phyloP scores from a whole-genome alignment of 2,113 vertebrate species.

The Crotalus helleri region DNA sequence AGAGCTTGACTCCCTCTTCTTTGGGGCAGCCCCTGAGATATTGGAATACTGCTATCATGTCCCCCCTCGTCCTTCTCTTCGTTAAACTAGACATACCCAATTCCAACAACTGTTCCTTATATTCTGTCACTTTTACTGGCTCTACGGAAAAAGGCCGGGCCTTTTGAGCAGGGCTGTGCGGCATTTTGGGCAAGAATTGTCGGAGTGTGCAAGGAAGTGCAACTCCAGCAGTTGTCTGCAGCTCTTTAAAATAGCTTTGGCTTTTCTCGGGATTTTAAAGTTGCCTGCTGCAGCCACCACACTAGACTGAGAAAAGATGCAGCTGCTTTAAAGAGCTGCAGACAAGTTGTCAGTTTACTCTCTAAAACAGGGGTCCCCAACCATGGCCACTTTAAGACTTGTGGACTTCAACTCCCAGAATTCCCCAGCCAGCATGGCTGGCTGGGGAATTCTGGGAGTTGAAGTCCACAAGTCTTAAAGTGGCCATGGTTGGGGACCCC shows the following conservation, averaged over 20 bases:
- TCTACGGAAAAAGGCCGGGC: neutral
- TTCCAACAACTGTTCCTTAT: too few species aligned
- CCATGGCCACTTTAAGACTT: too few species aligned
- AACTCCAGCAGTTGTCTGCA: neutral
- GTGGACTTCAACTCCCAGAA: too few species aligned
- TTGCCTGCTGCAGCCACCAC: neutral
- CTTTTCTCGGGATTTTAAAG: neutral
- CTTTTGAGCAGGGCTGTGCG: neutral
- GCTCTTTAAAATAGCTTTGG: neutral
- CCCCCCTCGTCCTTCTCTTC: too few species aligned
- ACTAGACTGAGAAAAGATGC: neutral
- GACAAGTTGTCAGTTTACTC: neutral
- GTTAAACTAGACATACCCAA: too few species aligned
- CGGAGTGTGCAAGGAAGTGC: neutral
- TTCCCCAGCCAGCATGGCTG: too few species aligned
- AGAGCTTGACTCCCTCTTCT: too few species aligned
- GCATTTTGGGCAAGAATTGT: neutral
- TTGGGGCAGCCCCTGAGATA: too few species aligned
- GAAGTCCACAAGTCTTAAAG: too few species aligned
- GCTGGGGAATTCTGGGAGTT: too few species aligned
- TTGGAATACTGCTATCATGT: too few species aligned
- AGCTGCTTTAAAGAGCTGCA: neutral
- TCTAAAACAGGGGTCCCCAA: neutral
- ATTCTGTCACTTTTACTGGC: fast-evolving
- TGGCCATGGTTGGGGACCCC: too few species aligned